These are phyloP conservation scores for Malthinus seriepunctatus DNA, from an alignment of 2,888 invertebrate species.

Conservation along the genomic window DNA sequence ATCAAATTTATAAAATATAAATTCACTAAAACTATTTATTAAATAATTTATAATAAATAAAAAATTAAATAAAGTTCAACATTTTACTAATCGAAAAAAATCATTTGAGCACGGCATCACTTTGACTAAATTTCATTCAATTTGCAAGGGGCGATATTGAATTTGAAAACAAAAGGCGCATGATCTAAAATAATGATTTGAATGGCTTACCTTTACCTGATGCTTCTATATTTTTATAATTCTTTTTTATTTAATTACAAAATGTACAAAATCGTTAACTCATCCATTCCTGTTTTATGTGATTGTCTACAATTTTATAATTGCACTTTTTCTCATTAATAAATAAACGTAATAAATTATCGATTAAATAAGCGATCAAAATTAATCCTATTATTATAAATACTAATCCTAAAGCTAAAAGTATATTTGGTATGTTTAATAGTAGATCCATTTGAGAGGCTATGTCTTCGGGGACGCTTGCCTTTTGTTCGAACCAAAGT, in stretches of 20 bases:
- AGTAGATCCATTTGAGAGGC: background rate
- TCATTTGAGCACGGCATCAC: background rate
- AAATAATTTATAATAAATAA: background rate
- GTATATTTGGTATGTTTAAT: background rate
- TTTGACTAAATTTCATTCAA: background rate
- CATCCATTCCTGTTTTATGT: background rate
- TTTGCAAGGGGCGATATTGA: background rate
- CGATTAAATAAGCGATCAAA: background rate
- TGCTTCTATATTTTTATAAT: background rate
- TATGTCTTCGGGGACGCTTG: constrained; percentile 59
- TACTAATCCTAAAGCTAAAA: background rate
- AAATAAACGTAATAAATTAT: too few relatives aligned
- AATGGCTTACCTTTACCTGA: background rate
- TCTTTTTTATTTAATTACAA: too few relatives aligned
- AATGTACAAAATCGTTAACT: background rate
- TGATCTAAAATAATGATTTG: constrained; percentile 18
- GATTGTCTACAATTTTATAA: background rate
- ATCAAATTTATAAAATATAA: background rate
- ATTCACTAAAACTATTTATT: background rate
- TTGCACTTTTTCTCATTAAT: background rate
- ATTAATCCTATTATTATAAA: background rate
- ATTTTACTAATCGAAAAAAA: background rate
- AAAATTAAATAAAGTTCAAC: background rate
- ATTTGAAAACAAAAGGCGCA: constrained; percentile 7
- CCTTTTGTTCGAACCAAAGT: constrained; percentile 77